phyloP scores from a whole-genome alignment of 2,888 invertebrate species.

The Acronicta leporina region DNA sequence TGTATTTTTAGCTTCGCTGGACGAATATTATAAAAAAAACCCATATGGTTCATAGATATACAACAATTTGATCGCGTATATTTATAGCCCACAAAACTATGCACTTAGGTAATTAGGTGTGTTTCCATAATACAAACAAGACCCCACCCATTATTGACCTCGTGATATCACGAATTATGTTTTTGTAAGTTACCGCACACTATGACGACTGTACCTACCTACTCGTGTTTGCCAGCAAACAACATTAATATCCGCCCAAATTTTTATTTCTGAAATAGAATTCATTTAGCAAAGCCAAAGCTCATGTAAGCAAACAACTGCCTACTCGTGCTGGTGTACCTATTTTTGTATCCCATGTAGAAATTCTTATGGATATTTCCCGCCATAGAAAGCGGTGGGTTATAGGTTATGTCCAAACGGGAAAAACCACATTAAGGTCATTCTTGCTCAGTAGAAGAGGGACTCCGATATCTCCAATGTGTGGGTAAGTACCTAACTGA shows the following conservation, averaged over 20 bases:
- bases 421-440: no score
- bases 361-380: no score
- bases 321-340: no score
- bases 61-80: conserved; percentile 1
- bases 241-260: neutral
- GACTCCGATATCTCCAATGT: no score
- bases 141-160: conserved; percentile 1
- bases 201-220: conserved; percentile 3
- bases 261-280: conserved; percentile 2
- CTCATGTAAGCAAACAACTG: neutral
- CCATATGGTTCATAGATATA: neutral
- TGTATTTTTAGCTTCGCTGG: neutral
- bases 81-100: neutral
- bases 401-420: no score
- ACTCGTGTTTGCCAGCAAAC: conserved; percentile 7
- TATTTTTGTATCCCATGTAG: no score
- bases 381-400: no score
- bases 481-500: no score
- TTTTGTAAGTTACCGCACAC: neutral
- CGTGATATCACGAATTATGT: neutral
- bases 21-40: neutral
- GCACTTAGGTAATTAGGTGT: conserved; percentile 1
- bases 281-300: neutral
- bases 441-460: no score
- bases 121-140: neutral